These are phyloP conservation scores for Nephrotoma guestfalica DNA, from an alignment of 2,888 invertebrate genomes.

Conservation along the genomic window DNA sequence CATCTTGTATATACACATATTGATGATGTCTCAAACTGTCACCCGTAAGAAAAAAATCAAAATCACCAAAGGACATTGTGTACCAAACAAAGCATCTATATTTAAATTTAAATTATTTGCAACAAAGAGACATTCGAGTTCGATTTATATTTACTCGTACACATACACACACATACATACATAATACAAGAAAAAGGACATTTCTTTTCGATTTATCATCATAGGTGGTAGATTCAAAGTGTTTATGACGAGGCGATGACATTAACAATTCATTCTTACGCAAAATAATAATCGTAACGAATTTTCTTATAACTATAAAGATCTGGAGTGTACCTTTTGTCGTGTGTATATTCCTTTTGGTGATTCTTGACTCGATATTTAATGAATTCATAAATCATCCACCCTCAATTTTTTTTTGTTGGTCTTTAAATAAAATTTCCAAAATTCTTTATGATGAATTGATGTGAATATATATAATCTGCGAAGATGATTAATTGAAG, in stretches of 20 bases:
- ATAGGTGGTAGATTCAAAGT: not conserved
- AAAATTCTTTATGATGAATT: not conserved
- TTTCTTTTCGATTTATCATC: not conserved
- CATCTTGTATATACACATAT: not conserved
- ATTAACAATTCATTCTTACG: not conserved
- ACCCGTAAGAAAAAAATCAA: not conserved
- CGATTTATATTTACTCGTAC: not conserved
- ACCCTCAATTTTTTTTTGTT: not conserved
- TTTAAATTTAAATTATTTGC: not conserved
- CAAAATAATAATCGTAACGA: not conserved
- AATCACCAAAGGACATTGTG: not conserved
- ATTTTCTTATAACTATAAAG: not conserved
- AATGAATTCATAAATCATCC: not conserved
- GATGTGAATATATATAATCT: not conserved
- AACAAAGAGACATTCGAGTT: not conserved
- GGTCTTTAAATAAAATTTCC: too few relatives aligned
- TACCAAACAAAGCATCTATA: not conserved
- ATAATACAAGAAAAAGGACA: not conserved
- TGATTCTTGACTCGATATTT: not conserved
- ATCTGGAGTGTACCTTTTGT: not conserved
- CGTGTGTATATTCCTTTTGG: not conserved
- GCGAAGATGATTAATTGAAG: not conserved
- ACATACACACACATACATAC: too few relatives aligned
- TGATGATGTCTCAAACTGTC: not conserved
- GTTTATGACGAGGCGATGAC: not conserved